Conservation (phyloP, 2,888 invertebrate species). For the Sturmia bella region DNA sequence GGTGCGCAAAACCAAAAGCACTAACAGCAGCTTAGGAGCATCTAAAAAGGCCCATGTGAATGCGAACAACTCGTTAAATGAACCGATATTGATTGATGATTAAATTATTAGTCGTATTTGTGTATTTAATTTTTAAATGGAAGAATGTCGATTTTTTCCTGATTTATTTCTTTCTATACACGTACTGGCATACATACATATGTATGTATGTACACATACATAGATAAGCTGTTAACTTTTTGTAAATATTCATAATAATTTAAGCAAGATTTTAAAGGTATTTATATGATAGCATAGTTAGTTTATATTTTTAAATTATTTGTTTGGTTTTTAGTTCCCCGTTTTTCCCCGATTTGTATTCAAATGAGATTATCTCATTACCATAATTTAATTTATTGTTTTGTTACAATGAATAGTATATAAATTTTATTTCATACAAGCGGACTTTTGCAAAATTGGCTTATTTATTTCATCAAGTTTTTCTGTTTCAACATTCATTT, state of each 20-base stretch:
- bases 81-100: constrained; percentile 67
- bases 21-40: constrained; percentile 8
- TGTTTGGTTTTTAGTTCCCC: constrained; percentile 6
- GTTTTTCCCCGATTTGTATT: constrained; percentile 8
- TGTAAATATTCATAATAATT: constrained; percentile 47
- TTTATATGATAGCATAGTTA: constrained; percentile 26
- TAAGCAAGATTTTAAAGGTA: constrained; percentile 32
- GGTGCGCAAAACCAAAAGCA: constrained; percentile 57
- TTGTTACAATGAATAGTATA: constrained; percentile 33
- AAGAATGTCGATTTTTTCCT: constrained; percentile 15
- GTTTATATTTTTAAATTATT: constrained; percentile 42
- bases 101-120: constrained; percentile 20
- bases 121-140: neutral
- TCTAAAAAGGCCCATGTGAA: constrained; percentile 19
- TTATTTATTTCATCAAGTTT: constrained; percentile 32
- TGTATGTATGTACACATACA: too few species aligned
- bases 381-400: constrained; percentile 44
- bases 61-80: constrained; percentile 38
- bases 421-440: constrained; percentile 25
- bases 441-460: constrained; percentile 18
- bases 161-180: constrained; percentile 20
- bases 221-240: constrained; percentile 30
- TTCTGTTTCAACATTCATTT: too few species aligned
- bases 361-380: constrained; percentile 27
- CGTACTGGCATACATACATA: too few species aligned